Evolutionary conservation across 2,797 vertebrate genomes (phyloP).

Genomic region (Falco concolor): DNA sequence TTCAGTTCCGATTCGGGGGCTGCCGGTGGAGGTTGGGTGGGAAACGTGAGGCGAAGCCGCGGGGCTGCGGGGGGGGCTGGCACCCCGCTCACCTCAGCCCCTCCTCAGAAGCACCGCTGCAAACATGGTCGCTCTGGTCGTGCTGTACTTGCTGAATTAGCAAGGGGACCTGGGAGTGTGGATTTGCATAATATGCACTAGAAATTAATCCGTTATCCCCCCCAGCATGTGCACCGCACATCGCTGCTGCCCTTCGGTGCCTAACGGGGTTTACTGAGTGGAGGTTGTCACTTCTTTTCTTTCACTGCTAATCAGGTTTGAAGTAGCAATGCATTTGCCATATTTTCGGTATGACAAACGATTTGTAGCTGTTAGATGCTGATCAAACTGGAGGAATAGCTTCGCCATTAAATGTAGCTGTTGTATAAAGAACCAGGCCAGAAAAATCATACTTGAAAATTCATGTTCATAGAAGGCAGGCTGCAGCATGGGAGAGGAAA

Average conservation of each 20-base stretch:
- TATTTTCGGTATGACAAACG: not conserved
- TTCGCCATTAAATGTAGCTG: not conserved
- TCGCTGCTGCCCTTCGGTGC: not conserved
- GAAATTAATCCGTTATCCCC: not conserved
- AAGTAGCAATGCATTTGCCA: not conserved
- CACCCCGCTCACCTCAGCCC: not conserved
- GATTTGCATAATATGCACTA: rapidly evolving
- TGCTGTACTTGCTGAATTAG: not conserved
- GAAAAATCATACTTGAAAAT: not conserved
- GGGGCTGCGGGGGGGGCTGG: not conserved
- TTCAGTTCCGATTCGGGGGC: rapidly evolving
- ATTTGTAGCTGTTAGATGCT: not conserved
- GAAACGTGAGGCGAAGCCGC: not conserved
- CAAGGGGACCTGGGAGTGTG: too few relatives aligned
- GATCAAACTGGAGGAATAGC: not conserved
- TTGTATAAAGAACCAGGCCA: not conserved
- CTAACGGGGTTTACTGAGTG: not conserved
- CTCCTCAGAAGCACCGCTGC: not conserved
- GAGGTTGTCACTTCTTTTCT: not conserved
- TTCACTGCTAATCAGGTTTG: not conserved
- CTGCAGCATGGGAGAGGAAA: not conserved
- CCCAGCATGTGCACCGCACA: rapidly evolving
- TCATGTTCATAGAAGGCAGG: not conserved
- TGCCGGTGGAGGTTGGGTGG: rapidly evolving
- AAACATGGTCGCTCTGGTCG: rapidly evolving